phyloP scores from a whole-genome alignment of 2,888 invertebrate species.

The Heliconius ismenius region DNA sequence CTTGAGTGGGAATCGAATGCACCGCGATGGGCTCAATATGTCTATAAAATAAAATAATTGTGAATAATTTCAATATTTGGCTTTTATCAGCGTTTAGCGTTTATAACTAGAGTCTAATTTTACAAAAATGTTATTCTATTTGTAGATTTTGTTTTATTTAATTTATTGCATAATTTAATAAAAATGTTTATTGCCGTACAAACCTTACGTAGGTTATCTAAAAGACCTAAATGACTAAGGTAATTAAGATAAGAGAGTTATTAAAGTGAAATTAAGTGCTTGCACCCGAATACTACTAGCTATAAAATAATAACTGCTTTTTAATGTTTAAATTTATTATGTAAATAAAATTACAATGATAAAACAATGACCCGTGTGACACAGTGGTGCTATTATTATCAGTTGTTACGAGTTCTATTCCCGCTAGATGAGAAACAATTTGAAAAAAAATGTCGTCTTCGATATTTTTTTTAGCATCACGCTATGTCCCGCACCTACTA shows the following conservation, averaged over 20 bases:
- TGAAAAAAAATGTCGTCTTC: too few relatives aligned
- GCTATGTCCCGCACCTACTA: too few relatives aligned
- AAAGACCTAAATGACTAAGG: conserved; percentile 24
- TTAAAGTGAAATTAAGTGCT: conserved; percentile 16
- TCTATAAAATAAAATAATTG: too few relatives aligned
- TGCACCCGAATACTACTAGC: conserved; percentile 2
- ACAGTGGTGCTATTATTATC: not conserved
- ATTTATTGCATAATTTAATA: not conserved
- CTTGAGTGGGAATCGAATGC: too few relatives aligned
- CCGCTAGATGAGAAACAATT: too few relatives aligned
- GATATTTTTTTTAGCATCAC: too few relatives aligned
- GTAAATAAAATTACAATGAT: not conserved
- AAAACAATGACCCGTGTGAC: not conserved
- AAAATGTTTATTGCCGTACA: not conserved
- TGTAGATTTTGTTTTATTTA: not conserved
- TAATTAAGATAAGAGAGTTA: conserved; percentile 28
- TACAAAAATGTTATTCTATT: too few relatives aligned
- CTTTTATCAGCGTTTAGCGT: too few relatives aligned
- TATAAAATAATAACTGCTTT: conserved; percentile 8
- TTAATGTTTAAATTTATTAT: conserved; percentile 20
- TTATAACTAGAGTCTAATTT: too few relatives aligned
- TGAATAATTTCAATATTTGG: too few relatives aligned
- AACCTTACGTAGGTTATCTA: not conserved
- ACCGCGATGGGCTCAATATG: too few relatives aligned
- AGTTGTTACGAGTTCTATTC: not conserved